Evolutionary conservation across 2,888 invertebrate species (phyloP).

Genomic region (Aleiodes alternator): DNA sequence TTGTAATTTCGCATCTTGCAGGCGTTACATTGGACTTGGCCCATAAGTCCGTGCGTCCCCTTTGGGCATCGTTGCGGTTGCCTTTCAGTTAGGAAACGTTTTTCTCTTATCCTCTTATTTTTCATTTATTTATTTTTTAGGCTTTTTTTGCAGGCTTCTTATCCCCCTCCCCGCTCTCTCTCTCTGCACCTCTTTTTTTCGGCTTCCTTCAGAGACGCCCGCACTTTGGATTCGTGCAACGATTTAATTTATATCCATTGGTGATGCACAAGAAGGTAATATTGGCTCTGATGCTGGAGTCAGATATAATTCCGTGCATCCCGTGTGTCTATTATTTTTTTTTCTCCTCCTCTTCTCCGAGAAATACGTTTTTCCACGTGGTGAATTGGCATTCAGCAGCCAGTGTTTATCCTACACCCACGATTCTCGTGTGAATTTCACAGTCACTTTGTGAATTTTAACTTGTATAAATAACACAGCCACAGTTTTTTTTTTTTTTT

Average conservation of each 20-base stretch:
- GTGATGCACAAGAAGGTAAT: conserved; percentile 13
- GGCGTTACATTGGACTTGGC: conserved; percentile 47
- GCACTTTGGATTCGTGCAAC: conserved; percentile 42
- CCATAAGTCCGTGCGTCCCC: conserved; percentile 51
- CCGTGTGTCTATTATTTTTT: conserved; percentile 17
- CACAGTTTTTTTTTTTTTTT: neutral
- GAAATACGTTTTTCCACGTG: conserved; percentile 23
- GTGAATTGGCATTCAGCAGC: conserved; percentile 29
- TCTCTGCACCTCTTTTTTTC: conserved; percentile 13
- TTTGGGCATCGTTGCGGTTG: conserved; percentile 52
- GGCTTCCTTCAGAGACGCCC: conserved; percentile 23
- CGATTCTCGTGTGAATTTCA: neutral
- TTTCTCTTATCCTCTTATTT: conserved; percentile 34
- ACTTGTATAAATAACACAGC: no score
- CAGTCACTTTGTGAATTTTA: no score
- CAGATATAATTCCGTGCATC: neutral
- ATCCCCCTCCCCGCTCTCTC: conserved; percentile 29
- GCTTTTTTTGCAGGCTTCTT: conserved; percentile 49
- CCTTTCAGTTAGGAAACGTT: conserved; percentile 48
- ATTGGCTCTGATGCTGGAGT: conserved; percentile 9
- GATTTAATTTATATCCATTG: conserved; percentile 47
- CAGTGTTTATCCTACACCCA: conserved; percentile 26
- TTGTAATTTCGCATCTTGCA: conserved; percentile 47
- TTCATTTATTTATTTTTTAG: conserved; percentile 13
- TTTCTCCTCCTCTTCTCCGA: neutral